These are phyloP conservation scores for Leptoclinus maculatus DNA, from an alignment of 2,797 vertebrate species.

Conservation along the genomic window DNA sequence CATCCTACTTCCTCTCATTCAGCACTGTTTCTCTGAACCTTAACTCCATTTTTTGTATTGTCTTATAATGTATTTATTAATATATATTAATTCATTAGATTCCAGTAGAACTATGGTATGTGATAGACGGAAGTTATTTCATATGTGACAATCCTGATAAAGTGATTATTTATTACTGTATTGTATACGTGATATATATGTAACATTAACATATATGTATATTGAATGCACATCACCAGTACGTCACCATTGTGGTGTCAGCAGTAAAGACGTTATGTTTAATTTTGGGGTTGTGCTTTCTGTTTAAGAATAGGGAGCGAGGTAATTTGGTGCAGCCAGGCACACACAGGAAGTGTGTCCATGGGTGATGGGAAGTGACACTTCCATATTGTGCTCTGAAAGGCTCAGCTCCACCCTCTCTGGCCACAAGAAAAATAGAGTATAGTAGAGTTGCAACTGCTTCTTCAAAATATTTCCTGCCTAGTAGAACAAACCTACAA, in stretches of 20 bases:
- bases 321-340: neutral
- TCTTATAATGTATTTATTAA: neutral
- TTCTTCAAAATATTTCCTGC: neutral
- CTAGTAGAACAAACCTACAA: neutral
- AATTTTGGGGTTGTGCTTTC: slow-evolving; percentile 8
- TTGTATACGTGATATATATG: neutral
- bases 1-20: neutral
- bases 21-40: neutral
- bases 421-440: neutral
- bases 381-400: neutral
- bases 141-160: neutral
- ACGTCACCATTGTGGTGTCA: neutral
- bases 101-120: neutral
- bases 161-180: neutral
- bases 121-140: neutral
- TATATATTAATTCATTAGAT: neutral
- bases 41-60: neutral
- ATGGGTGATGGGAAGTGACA: slow-evolving; percentile 23
- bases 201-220: neutral
- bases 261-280: neutral
- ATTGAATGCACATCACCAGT: neutral
- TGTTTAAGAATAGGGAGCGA: slow-evolving; percentile 2
- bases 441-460: neutral
- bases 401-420: neutral
- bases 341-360: slow-evolving; percentile 28